These are phyloP conservation scores for Otocyon megalotis DNA, from an alignment of 2,113 vertebrate genomes.

Conservation along the genomic window DNA sequence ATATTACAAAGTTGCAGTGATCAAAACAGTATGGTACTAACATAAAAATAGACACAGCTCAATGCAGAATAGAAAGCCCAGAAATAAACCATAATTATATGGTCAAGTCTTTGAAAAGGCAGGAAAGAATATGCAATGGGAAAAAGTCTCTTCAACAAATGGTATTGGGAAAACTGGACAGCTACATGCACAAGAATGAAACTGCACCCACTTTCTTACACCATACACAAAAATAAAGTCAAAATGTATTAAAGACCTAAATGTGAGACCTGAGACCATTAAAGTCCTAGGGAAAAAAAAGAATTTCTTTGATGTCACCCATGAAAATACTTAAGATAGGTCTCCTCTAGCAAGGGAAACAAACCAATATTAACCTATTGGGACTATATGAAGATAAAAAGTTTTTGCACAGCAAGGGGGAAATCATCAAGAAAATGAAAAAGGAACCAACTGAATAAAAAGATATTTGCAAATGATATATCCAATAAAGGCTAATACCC, in stretches of 20 bases:
- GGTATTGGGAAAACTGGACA: not conserved
- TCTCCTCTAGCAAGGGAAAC: not conserved
- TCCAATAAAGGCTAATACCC: not conserved
- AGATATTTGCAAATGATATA: not conserved
- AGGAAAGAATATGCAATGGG: not conserved
- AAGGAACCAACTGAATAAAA: not conserved
- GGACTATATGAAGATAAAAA: not conserved
- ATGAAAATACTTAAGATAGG: not conserved
- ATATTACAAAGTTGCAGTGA: not conserved
- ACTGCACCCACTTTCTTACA: not conserved
- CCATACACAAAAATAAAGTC: not conserved
- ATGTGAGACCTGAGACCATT: not conserved
- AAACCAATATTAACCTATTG: not conserved
- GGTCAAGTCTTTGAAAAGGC: not conserved
- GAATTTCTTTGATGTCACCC: not conserved
- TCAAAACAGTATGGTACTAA: not conserved
- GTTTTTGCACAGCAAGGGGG: not conserved
- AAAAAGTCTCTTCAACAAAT: not conserved
- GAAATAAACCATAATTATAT: not conserved
- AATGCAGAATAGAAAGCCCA: not conserved
- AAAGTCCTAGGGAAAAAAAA: not conserved
- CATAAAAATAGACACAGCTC: not conserved
- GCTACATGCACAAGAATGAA: not conserved
- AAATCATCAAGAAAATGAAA: not conserved
- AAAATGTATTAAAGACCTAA: not conserved